Evolutionary conservation across 2,797 vertebrate genomes (phyloP).

Genomic region (Paramormyrops hopkinsi): DNA sequence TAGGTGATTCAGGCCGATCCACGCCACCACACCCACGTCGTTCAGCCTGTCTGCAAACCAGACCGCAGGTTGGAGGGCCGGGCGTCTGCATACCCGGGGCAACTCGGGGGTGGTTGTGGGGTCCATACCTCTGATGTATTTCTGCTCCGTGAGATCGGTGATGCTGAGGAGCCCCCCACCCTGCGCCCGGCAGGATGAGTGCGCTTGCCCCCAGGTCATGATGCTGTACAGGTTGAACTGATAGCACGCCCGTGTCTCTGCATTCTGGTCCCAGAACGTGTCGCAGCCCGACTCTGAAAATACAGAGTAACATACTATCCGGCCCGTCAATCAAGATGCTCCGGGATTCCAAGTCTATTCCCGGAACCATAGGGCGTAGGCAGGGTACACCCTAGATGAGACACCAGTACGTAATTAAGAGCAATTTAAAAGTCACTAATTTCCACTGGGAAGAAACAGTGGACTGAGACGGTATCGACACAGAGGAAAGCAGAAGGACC

Average conservation of each 20-base stretch:
- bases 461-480: not conserved
- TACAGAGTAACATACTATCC: not conserved
- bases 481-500: not conserved
- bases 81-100: not conserved
- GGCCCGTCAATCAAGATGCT: not conserved
- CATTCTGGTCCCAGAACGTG: conserved; percentile 73
- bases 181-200: conserved; percentile 75
- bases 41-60: conserved; percentile 65
- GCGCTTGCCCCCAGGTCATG: conserved; percentile 81
- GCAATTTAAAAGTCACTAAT: not conserved
- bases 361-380: not conserved
- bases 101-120: not conserved
- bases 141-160: conserved; percentile 66
- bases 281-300: conserved; percentile 64
- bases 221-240: conserved; percentile 82
- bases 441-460: not conserved
- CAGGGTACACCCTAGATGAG: not conserved
- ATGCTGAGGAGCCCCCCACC: conserved; percentile 82
- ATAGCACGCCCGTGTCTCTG: conserved; percentile 69
- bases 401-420: not conserved
- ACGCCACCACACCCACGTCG: conserved; percentile 62
- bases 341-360: not conserved
- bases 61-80: not conserved
- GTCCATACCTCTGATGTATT: conserved; percentile 67
- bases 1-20: conserved; percentile 82